These are phyloP conservation scores for Seira sanloemensis DNA, from an alignment of 2,888 invertebrate species.

Conservation along the genomic window DNA sequence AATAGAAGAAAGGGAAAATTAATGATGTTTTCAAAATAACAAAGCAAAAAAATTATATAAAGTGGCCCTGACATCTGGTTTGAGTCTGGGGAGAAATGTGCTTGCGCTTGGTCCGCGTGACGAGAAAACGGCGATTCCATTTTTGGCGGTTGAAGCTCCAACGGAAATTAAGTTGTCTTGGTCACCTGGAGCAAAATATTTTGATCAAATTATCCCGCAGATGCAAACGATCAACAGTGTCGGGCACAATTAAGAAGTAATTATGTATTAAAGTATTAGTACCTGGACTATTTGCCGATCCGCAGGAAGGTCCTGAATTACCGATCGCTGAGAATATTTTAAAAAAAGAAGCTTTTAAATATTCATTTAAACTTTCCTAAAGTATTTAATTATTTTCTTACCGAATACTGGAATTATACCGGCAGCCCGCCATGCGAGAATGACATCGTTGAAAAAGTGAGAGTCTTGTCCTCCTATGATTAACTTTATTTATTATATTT, in stretches of 20 bases:
- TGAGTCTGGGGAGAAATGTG: background rate
- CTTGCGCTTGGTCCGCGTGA: background rate
- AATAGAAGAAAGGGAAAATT: too few species aligned
- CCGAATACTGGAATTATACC: constrained; percentile 54
- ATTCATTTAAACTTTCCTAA: background rate
- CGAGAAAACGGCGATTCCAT: background rate
- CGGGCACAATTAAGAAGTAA: background rate
- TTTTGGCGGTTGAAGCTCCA: background rate
- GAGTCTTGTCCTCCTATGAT: constrained; percentile 42
- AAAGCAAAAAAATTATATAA: too few species aligned
- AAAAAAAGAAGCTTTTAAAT: background rate
- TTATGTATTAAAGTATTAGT: background rate
- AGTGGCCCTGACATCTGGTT: background rate
- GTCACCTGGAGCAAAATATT: background rate
- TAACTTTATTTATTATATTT: too few species aligned
- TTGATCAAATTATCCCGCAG: too few species aligned
- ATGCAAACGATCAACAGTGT: background rate
- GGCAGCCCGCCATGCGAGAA: constrained; percentile 42
- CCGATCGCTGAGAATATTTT: constrained; percentile 15
- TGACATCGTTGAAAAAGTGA: constrained; percentile 22
- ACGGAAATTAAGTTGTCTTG: background rate
- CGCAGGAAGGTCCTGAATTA: constrained; percentile 36
- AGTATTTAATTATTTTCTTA: background rate
- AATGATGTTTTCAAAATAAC: too few species aligned
- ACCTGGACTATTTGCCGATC: constrained; percentile 17